phyloP scores from a whole-genome alignment of 2,797 vertebrate species.

The Limosa lapponica region DNA sequence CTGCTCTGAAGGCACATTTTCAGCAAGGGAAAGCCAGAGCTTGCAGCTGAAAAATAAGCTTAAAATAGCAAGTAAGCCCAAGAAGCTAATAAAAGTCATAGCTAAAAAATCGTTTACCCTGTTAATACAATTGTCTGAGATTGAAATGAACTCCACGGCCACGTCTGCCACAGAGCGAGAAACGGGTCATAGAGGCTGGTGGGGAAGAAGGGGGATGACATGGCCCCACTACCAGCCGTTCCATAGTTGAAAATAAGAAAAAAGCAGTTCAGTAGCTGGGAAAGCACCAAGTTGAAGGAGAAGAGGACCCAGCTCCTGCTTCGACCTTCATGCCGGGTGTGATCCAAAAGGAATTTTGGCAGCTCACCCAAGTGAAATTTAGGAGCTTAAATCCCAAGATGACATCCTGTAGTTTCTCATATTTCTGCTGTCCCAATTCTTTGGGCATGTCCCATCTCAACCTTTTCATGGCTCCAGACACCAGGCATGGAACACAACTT shows the following conservation, averaged over 20 bases:
- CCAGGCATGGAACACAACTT: neutral
- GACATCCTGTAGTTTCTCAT: neutral
- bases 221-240: fast-evolving
- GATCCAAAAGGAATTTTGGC: neutral
- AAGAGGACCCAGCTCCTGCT: neutral
- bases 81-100: neutral
- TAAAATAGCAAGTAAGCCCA: neutral
- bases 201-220: neutral
- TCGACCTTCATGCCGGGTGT: neutral
- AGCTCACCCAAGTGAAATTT: neutral
- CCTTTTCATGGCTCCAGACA: neutral
- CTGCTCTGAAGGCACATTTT: slow-evolving; percentile 30
- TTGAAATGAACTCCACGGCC: neutral
- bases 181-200: neutral
- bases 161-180: neutral
- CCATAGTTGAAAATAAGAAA: neutral
- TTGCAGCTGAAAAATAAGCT: slow-evolving; percentile 16
- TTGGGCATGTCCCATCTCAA: neutral
- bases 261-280: neutral
- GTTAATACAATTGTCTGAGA: neutral
- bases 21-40: neutral
- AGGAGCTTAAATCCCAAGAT: neutral
- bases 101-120: neutral
- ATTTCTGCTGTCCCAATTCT: neutral
- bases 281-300: neutral